Evolutionary conservation across 2,888 invertebrate genomes (phyloP).

Genomic region (Drosophila flavopinicola): DNA sequence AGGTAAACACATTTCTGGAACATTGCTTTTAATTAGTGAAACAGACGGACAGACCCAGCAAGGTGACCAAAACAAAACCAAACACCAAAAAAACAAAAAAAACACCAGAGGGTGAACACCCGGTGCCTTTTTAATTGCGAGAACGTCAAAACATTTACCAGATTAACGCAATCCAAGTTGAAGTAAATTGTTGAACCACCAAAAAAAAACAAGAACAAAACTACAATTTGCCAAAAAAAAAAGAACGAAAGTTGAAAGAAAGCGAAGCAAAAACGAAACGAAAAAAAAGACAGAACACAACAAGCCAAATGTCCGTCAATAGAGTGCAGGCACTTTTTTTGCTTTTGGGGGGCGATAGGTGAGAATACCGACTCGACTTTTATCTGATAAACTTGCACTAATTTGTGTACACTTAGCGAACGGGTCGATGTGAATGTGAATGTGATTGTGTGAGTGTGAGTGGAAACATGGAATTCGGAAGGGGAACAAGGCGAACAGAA

Average conservation of each 20-base stretch:
- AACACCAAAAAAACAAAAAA: conserved; percentile 4
- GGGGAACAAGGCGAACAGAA: conserved; percentile 1
- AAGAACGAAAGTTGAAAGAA: conserved; percentile 41
- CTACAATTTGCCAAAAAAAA: conserved; percentile 39
- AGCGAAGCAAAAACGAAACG: conserved; percentile 25
- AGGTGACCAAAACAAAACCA: conserved; percentile 21
- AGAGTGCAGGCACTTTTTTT: conserved; percentile 39
- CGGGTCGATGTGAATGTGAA: conserved; percentile 27
- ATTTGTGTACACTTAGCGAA: conserved; percentile 73
- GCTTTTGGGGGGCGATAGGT: conserved; percentile 8
- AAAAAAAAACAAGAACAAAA: conserved; percentile 21
- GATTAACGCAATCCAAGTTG: conserved; percentile 77
- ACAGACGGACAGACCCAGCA: conserved; percentile 61
- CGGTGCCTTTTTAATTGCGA: conserved; percentile 77
- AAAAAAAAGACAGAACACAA: conserved; percentile 19
- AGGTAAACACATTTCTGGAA: conserved; percentile 81
- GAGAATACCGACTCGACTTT: conserved; percentile 45
- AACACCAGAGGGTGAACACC: conserved; percentile 45
- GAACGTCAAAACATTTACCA: conserved; percentile 80
- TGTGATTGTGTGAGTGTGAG: too few relatives aligned
- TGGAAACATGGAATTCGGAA: too few relatives aligned
- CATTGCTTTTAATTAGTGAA: conserved; percentile 81
- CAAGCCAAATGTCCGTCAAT: conserved; percentile 65
- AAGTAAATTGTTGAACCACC: conserved; percentile 56
- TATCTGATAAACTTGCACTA: conserved; percentile 78